Percentiles rank a stretch among this genome's conserved stretches.
phyloP scores from a whole-genome alignment of 92 coral and sea anemone species.

The Epizoanthus rinbou region DNA sequence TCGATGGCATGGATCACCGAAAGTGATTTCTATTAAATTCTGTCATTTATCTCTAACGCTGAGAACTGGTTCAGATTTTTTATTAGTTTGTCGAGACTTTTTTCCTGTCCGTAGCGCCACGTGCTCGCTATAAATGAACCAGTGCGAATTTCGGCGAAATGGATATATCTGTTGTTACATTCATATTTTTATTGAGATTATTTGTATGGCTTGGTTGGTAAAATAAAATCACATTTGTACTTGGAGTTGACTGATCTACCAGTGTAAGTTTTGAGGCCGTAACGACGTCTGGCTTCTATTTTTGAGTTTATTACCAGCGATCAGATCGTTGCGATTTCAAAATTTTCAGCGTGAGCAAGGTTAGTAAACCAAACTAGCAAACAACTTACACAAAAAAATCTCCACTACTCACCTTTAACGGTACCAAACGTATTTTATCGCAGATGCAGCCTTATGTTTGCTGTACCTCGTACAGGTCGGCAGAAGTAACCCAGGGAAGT shows the following conservation, averaged over 20 bases:
- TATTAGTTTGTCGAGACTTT: neutral
- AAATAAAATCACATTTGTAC: constrained; percentile 5
- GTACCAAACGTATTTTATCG: too few relatives aligned
- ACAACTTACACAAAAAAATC: neutral
- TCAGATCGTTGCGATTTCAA: constrained; percentile 1
- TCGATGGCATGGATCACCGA: constrained; percentile 2
- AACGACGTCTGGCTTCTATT: neutral
- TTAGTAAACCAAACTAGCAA: neutral
- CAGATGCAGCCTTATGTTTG: neutral
- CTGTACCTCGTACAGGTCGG: neutral
- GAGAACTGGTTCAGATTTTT: constrained; percentile 13
- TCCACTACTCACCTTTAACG: constrained; percentile 6
- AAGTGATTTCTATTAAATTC: too few relatives aligned
- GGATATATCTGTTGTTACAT: constrained; percentile 2
- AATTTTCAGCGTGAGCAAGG: neutral
- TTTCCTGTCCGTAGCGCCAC: constrained; percentile 2
- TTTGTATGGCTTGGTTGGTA: constrained; percentile 3
- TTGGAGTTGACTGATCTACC: constrained; percentile 1
- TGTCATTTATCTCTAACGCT: too few relatives aligned
- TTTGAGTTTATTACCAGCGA: neutral
- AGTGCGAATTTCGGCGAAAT: too few relatives aligned
- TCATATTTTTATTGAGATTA: neutral
- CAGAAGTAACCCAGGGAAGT: too few relatives aligned
- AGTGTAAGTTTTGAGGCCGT: neutral
- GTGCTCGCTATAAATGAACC: constrained; percentile 11